Base-by-base conservation (phyloP, 2,888 invertebrate species). In the Zaprionus bogoriensis region DNA sequence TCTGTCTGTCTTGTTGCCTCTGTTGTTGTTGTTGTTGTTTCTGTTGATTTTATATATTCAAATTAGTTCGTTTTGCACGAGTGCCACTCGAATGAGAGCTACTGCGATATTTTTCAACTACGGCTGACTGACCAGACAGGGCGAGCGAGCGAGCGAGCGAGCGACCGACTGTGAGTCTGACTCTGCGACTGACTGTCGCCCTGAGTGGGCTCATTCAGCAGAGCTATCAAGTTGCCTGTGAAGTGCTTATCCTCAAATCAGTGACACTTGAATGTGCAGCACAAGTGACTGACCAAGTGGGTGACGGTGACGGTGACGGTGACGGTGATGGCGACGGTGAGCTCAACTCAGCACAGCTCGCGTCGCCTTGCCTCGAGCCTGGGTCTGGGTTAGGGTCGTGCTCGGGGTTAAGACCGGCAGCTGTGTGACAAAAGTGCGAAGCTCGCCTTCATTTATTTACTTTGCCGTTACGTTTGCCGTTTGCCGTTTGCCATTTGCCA, bases 261-360 rank as follows among this genome's bases (percentile, higher is more conserved):
- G 87, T 82, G 82, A 87, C 88, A 87, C 88, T 82, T 87, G 81
- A 82, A 86, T 87, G 87, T 82, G 74, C 88, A 87, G 87, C 71
- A 73, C 81, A 74, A 81, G 85, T 81, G 87, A 77, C 72, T 83
- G 81, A 81, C 81, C 87, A 86, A 87, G 77, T 79, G 84, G 70
- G 62, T 64, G 78, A 84, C 73, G 63, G 68, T 67, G 60, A 54
- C n/a, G n/a, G 55, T 59, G 25, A 36, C 27, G 30, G 39, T 38
- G 20, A 23, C 73, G 63, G 68, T 67, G 60, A 54, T n/a, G n/a
- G 55, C 61, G 25, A 36, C 27, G 30, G 39, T 38, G 20, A 23
- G 14, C 61, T 46, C 41, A 23, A 6, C 36, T 17, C 45, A 27
- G 27, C 5, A 17, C 7, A 36, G 32, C 32, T n/a, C 6, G 32